Base-by-base conservation (phyloP, 1,140 invertebrate species). In the Neodiprion pinetum region DNA sequence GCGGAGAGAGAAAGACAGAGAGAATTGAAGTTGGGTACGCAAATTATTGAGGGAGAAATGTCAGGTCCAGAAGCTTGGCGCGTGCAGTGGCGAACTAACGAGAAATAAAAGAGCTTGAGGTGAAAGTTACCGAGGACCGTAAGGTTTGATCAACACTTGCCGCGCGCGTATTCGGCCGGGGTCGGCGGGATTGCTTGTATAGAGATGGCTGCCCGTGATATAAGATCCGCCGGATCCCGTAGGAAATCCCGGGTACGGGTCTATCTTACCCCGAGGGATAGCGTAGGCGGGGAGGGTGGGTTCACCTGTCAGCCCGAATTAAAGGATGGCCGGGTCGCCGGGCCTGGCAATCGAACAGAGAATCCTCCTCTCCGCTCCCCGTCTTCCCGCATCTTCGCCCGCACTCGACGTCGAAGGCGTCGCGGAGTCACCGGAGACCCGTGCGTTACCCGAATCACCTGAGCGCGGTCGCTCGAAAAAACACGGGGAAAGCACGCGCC, bases 181-280 rank as follows among this genome's bases (percentile, higher is more conserved):
- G 47, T 74, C 78, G 79, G 77, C 75, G 80, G 81, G 76, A 87
- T 85, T 84, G 83, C 85, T 87, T 86, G 84, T 86, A 87, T 86
- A 88, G 85, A 88, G 86, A 88, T 88, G 83, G 88, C 81, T 84
- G 81, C 81, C 79, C 80, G 83, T 89, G 88, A 89, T 89, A 89
- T 88, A 88, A 89, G 87, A 88, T 88, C 85, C 81, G 78, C 76
- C 77, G 79, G 83, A 88, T 89, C 88, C 88, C 88, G 87, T 87
- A 89, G 88, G 88, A 89, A 89, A 89, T 88, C 86, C 88, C 85
- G 80, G 85, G 86, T 87, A 88, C 88, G 88, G 87, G 88, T 89
- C 86, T 86, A 86, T 88, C 88, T 88, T 88, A 88, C 84, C 88
- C 87, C 85, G 83, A 88, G 88, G 87, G 87, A 88, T 87, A 82